phyloP scores from a whole-genome alignment of 1,140 invertebrate genomes.

The Fopius arisanus region DNA sequence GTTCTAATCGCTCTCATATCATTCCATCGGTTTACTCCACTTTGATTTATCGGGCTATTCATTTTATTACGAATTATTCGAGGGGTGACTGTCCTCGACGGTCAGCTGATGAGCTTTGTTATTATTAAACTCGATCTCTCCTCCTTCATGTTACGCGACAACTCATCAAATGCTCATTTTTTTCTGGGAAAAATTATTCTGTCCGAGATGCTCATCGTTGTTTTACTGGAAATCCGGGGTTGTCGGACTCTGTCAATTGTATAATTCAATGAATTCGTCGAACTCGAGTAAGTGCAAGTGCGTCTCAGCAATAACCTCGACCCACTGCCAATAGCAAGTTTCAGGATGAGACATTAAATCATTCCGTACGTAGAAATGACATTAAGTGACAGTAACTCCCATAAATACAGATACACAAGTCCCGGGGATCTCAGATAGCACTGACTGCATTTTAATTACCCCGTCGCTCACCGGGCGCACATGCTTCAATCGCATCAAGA shows the following conservation, averaged over 20 bases:
- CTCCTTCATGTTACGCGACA: neutral
- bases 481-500: constrained; percentile 47
- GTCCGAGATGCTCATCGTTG: neutral
- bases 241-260: constrained; percentile 35
- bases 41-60: constrained; percentile 12
- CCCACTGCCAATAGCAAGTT: constrained; percentile 5
- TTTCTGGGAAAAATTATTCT: neutral
- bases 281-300: constrained; percentile 6
- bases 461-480: constrained; percentile 36
- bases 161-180: neutral
- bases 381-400: neutral
- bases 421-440: constrained; percentile 46
- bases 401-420: constrained; percentile 31
- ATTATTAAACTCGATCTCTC: constrained; percentile 1
- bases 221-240: constrained; percentile 32
- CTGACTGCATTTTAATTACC: constrained; percentile 56
- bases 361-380: neutral
- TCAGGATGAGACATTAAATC: neutral
- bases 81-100: neutral
- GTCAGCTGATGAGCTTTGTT: constrained; percentile 12
- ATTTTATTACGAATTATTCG: neutral
- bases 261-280: constrained; percentile 34
- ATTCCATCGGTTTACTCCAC: neutral
- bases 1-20: neutral
- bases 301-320: constrained; percentile 1